Evolutionary conservation across 2,888 invertebrate species (phyloP).

Genomic region (Esperia sulphurella): DNA sequence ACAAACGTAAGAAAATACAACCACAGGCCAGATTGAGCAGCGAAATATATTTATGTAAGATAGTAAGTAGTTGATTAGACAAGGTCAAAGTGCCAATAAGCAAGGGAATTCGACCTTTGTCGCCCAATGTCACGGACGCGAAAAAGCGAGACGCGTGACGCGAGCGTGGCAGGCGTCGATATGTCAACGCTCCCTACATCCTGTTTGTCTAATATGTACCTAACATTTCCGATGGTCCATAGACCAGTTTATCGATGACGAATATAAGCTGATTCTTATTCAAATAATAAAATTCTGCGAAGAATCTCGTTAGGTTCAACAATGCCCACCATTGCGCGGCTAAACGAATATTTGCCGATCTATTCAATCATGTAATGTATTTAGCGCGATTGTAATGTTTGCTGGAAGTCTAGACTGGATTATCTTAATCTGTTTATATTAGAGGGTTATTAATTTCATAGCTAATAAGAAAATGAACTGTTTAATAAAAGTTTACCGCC

Average conservation of each 20-base stretch:
- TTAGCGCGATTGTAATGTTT: neutral
- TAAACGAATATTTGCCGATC: neutral
- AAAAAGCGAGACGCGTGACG: neutral
- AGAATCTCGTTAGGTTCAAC: neutral
- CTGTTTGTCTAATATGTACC: slow-evolving; percentile 6
- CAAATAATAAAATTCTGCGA: neutral
- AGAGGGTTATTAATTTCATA: neutral
- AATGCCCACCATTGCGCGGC: neutral
- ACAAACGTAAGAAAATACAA: no score
- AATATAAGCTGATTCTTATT: neutral
- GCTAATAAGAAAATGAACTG: neutral
- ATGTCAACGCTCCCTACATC: slow-evolving; percentile 4
- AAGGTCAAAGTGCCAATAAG: neutral
- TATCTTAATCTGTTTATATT: neutral
- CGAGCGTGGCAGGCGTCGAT: neutral
- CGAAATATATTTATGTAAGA: no score
- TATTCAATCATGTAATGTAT: neutral
- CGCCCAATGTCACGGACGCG: neutral
- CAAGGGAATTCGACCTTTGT: no score
- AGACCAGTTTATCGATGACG: neutral
- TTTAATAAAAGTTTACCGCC: no score
- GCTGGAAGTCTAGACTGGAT: slow-evolving; percentile 2
- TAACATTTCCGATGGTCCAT: neutral
- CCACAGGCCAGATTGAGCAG: no score
- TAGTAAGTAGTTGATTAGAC: neutral